phyloP scores from a whole-genome alignment of 2,797 vertebrate species.

The Liparis tanakae region DNA sequence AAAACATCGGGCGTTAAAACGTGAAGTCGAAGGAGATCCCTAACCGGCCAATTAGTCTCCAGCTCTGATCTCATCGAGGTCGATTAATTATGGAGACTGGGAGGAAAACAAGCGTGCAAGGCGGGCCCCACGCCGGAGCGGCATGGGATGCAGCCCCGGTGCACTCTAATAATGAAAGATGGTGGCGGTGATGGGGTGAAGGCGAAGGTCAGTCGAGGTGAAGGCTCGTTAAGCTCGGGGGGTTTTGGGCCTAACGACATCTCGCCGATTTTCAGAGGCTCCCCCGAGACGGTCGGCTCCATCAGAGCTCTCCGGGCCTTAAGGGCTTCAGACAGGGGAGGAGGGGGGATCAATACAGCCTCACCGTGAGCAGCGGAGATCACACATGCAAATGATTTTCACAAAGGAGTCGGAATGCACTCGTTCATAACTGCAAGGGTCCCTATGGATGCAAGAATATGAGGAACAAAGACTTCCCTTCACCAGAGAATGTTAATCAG shows the following conservation, averaged over 20 bases:
- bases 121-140: slow-evolving; percentile 32
- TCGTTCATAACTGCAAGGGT: slow-evolving; percentile 1
- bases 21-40: slow-evolving; percentile 66
- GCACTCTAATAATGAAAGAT: slow-evolving; percentile 48
- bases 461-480: slow-evolving; percentile 18
- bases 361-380: slow-evolving; percentile 30
- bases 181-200: slow-evolving; percentile 48
- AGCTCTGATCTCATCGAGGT: slow-evolving; percentile 70
- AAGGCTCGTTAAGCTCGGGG: slow-evolving; percentile 57
- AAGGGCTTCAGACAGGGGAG: slow-evolving; percentile 12
- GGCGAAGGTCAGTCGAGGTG: slow-evolving; percentile 59
- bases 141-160: slow-evolving; percentile 29
- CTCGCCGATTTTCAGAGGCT: too few relatives aligned
- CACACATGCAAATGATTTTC: slow-evolving; percentile 51
- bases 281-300: slow-evolving; percentile 55
- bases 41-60: slow-evolving; percentile 73
- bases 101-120: slow-evolving; percentile 60
- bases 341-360: slow-evolving; percentile 39
- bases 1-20: too few relatives aligned
- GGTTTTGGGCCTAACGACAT: too few relatives aligned
- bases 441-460: slow-evolving; percentile 10
- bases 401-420: slow-evolving; percentile 18
- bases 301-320: slow-evolving; percentile 38
- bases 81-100: slow-evolving; percentile 71
- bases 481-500: slow-evolving; percentile 50